phyloP scores from a whole-genome alignment of 2,888 invertebrate species.

The Cephonodes hylas region DNA sequence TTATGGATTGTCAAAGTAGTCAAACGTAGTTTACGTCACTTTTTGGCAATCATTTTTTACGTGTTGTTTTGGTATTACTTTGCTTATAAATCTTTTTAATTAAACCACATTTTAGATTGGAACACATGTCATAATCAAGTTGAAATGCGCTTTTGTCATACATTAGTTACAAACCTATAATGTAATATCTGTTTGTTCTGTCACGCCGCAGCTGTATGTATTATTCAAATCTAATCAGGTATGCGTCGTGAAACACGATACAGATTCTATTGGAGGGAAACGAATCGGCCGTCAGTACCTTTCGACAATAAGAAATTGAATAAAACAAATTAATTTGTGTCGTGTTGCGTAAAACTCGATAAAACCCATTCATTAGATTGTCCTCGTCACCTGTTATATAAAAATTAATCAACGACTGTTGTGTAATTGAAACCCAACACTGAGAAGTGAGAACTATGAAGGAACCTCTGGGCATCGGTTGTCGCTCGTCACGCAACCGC shows the following conservation, averaged over 20 bases:
- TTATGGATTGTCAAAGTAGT: too few relatives aligned
- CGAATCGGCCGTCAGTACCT: background rate
- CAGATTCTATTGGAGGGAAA: background rate
- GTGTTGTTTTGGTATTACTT: too few relatives aligned
- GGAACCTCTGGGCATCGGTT: background rate
- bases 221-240: background rate
- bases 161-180: background rate
- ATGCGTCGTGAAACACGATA: background rate
- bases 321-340: background rate
- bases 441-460: background rate
- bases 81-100: too few relatives aligned
- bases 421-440: background rate
- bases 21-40: too few relatives aligned
- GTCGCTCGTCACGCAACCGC: background rate
- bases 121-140: too few relatives aligned
- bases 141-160: too few relatives aligned
- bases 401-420: background rate
- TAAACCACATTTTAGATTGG: too few relatives aligned
- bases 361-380: conserved; percentile 1
- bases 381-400: background rate
- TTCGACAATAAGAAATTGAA: background rate
- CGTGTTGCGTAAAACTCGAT: background rate
- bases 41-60: too few relatives aligned
- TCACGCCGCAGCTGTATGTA: background rate
- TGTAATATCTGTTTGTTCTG: background rate